Conservation (phyloP, 2,888 invertebrate genomes). For the Eretmocerus hayati region DNA sequence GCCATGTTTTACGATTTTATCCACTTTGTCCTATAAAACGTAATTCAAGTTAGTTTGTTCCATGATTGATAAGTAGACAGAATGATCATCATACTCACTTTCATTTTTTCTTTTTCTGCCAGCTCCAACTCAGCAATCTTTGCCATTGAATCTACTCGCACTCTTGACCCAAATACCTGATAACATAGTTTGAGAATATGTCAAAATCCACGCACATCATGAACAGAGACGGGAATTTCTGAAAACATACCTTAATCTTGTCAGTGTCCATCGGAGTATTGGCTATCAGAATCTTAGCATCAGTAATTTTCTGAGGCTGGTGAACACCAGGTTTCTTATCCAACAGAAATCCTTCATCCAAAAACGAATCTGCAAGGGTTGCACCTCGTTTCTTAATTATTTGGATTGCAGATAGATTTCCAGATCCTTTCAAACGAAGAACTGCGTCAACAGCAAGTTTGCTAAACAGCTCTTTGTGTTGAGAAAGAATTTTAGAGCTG, state of each 20-base stretch:
- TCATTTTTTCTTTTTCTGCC: slow-evolving; percentile 99
- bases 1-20: slow-evolving; percentile 88
- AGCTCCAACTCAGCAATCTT: slow-evolving; percentile 96
- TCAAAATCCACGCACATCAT: no score
- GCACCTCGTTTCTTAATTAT: slow-evolving; percentile 96
- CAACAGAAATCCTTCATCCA: slow-evolving; percentile 90
- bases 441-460: slow-evolving; percentile 94
- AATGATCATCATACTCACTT: slow-evolving; percentile 46
- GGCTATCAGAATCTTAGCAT: slow-evolving; percentile 94
- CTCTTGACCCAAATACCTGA: slow-evolving; percentile 85
- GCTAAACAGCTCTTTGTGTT: slow-evolving; percentile 95
- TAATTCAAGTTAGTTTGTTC: no score
- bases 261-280: slow-evolving; percentile 99
- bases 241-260: slow-evolving; percentile 75
- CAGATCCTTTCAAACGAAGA: slow-evolving; percentile 88
- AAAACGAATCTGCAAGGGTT: slow-evolving; percentile 86
- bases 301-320: slow-evolving; percentile 92
- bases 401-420: slow-evolving; percentile 92
- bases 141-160: slow-evolving; percentile 84
- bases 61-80: no score
- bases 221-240: no score
- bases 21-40: slow-evolving; percentile 76
- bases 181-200: no score
- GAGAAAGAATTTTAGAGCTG: slow-evolving; percentile 95
- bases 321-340: slow-evolving; percentile 97